Conservation (phyloP, 92 coral and sea anemone species). For the Epizoanthus fatuus region DNA sequence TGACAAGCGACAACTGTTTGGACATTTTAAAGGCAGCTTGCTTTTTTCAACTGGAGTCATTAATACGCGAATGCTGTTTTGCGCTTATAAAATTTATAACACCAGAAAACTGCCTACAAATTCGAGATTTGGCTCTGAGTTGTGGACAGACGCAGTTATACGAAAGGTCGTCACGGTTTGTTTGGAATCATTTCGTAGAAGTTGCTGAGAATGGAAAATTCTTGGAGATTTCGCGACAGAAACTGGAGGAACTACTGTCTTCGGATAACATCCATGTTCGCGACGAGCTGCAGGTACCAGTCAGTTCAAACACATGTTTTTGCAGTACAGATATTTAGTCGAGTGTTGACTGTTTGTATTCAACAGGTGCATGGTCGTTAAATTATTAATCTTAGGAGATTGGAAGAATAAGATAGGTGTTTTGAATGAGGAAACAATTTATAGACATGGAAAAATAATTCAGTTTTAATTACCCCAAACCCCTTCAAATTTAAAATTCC, state of each 20-base stretch:
- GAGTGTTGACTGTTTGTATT: neutral
- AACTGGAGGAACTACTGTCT: constrained; percentile 67
- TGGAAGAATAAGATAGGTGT: too few species aligned
- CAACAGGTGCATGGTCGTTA: constrained; percentile 5
- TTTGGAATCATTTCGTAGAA: constrained; percentile 68
- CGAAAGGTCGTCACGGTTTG: constrained; percentile 73
- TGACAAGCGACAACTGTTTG: constrained; percentile 70
- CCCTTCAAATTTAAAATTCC: too few species aligned
- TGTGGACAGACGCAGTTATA: constrained; percentile 70
- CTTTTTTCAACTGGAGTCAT: constrained; percentile 76
- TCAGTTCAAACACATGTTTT: neutral
- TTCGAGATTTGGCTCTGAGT: constrained; percentile 68
- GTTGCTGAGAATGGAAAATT: constrained; percentile 63
- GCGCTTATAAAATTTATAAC: constrained; percentile 80
- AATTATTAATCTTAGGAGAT: too few species aligned
- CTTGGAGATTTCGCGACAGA: constrained; percentile 69
- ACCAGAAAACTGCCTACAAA: constrained; percentile 72
- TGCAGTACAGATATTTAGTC: neutral
- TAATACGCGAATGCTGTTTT: constrained; percentile 75
- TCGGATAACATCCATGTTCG: constrained; percentile 67
- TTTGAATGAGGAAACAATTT: too few species aligned
- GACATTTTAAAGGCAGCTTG: constrained; percentile 82
- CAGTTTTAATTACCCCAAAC: too few species aligned
- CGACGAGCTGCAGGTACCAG: constrained; percentile 85
- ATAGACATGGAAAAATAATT: too few species aligned